A percentile compares a stretch with the other conserved stretches of the same genome.
phyloP scores from a whole-genome alignment of 2,113 vertebrate genomes.

The Heteronetta atricapilla region DNA sequence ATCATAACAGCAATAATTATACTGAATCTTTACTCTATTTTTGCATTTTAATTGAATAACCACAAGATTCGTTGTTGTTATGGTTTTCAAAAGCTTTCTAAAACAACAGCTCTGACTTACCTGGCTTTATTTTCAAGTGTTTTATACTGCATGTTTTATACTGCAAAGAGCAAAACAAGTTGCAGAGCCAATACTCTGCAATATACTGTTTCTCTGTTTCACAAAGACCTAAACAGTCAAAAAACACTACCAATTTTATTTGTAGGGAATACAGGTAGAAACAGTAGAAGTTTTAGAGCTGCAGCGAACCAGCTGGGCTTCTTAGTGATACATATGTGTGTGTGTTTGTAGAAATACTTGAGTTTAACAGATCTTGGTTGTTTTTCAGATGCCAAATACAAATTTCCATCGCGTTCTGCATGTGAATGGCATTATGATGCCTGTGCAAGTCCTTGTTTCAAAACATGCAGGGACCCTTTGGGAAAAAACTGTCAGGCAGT shows the following conservation, averaged over 20 bases:
- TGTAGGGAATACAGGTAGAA: background rate
- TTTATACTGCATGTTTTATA: background rate
- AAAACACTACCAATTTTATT: background rate
- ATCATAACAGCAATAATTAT: background rate
- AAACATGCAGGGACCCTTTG: constrained; percentile 88
- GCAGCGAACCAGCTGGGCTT: background rate
- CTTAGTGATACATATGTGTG: background rate
- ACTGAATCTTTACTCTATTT: background rate
- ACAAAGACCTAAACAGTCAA: background rate
- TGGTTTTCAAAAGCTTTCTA: background rate
- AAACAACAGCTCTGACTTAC: background rate
- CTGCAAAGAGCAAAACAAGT: background rate
- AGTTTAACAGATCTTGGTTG: background rate
- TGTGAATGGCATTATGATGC: constrained; percentile 94
- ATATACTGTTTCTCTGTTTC: background rate
- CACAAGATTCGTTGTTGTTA: background rate
- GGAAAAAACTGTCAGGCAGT: constrained; percentile 82
- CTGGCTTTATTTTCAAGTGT: background rate
- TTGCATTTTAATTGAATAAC: background rate
- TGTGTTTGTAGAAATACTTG: background rate
- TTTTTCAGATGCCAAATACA: constrained; percentile 77
- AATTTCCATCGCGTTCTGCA: constrained; percentile 67
- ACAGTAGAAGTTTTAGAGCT: background rate
- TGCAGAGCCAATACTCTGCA: background rate
- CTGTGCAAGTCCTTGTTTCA: constrained; percentile 90